phyloP scores from a whole-genome alignment of 2,888 invertebrate genomes.

The Diaphora mendica region DNA sequence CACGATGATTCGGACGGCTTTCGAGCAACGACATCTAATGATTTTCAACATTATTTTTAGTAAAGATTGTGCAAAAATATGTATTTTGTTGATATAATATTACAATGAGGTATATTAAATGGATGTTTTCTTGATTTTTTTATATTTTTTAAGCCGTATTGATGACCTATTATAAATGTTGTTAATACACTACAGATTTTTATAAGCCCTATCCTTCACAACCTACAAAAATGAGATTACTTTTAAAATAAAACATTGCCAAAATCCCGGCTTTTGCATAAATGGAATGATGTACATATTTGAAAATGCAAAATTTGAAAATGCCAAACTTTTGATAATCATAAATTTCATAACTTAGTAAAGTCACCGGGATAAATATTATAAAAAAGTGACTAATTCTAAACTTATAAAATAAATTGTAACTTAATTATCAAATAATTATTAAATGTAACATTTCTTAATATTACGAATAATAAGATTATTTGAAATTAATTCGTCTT shows the following conservation, averaged over 20 bases:
- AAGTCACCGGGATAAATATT: constrained; percentile 36
- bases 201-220: constrained; percentile 72
- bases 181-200: constrained; percentile 50
- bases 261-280: constrained; percentile 68
- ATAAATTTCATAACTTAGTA: constrained; percentile 40
- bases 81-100: constrained; percentile 46
- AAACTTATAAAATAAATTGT: constrained; percentile 37
- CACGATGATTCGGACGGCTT: constrained; percentile 58
- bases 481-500: constrained; percentile 22
- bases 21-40: constrained; percentile 43
- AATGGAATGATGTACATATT: constrained; percentile 67
- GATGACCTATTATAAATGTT: constrained; percentile 19
- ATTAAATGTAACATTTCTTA: constrained; percentile 27
- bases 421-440: constrained; percentile 32
- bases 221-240: constrained; percentile 80
- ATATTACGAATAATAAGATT: constrained; percentile 30
- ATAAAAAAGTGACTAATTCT: constrained; percentile 32
- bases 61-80: constrained; percentile 73
- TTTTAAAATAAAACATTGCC: constrained; percentile 67
- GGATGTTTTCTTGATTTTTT: constrained; percentile 55
- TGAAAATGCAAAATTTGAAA: constrained; percentile 61
- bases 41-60: constrained; percentile 33
- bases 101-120: constrained; percentile 66
- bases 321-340: constrained; percentile 31
- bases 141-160: constrained; percentile 37